These are phyloP conservation scores for Chlorodrepanis virens DNA, from an alignment of 2,113 vertebrate species.

Conservation along the genomic window DNA sequence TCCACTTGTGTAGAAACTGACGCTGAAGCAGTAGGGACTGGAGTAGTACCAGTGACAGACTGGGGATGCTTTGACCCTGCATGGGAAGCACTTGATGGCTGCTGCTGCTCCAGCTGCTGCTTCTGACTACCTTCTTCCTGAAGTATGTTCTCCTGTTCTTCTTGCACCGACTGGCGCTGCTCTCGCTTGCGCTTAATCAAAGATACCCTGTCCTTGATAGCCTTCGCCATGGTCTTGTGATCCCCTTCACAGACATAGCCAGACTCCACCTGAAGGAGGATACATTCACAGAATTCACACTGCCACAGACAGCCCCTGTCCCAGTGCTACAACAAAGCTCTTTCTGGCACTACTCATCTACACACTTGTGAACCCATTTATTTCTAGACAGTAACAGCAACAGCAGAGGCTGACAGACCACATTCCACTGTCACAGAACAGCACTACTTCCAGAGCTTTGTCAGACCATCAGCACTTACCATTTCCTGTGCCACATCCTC, in stretches of 20 bases:
- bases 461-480: slow-evolving; percentile 74
- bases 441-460: background rate
- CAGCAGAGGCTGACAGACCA: background rate
- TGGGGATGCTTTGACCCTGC: slow-evolving; percentile 66
- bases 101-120: slow-evolving; percentile 75
- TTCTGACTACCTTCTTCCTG: slow-evolving; percentile 80
- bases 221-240: slow-evolving; percentile 99
- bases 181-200: slow-evolving; percentile 93
- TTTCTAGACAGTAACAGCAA: background rate
- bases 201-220: slow-evolving; percentile 97
- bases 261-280: slow-evolving; percentile 88
- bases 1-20: slow-evolving; percentile 83
- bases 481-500: slow-evolving; percentile 99
- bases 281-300: slow-evolving; percentile 19
- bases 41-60: slow-evolving; percentile 42
- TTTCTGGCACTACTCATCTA: background rate
- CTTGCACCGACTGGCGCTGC: slow-evolving; percentile 90
- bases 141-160: slow-evolving; percentile 91
- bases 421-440: background rate
- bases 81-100: slow-evolving; percentile 66
- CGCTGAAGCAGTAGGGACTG: slow-evolving; percentile 64
- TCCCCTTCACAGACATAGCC: slow-evolving; percentile 97
- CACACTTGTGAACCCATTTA: background rate
- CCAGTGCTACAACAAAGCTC: background rate
- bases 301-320: background rate